A percentile compares a stretch with the other conserved stretches of the same genome.
Conservation (phyloP, 2,113 vertebrate species). For the Halcyon malimbica region DNA sequence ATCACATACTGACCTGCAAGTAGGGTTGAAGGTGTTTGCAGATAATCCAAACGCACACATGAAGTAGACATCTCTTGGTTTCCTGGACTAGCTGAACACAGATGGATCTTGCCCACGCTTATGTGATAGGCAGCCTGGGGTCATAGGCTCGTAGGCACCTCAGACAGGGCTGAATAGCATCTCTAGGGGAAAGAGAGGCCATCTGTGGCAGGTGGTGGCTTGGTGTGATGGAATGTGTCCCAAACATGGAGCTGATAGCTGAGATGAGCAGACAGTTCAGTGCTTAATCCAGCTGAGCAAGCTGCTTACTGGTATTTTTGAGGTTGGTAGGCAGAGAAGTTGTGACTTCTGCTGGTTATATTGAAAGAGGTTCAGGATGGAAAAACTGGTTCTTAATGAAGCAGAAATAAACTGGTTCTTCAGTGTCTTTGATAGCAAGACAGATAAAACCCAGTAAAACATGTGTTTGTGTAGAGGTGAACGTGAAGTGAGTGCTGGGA, state of each 20-base stretch:
- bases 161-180: background rate
- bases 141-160: background rate
- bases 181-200: background rate
- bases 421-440: background rate
- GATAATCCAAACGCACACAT: background rate
- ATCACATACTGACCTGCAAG: background rate
- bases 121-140: background rate
- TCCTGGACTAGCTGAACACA: background rate
- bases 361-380: background rate
- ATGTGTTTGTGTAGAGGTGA: background rate
- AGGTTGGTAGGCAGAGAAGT: background rate
- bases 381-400: background rate
- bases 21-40: background rate
- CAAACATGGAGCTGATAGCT: background rate
- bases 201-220: background rate
- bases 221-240: background rate
- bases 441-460: background rate
- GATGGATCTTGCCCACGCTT: background rate
- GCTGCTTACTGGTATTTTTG: background rate
- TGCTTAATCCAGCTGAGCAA: background rate
- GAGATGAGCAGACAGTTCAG: background rate
- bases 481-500: background rate
- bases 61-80: background rate
- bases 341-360: background rate
- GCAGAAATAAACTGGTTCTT: constrained; percentile 1